Percentiles rank a stretch among this genome's conserved stretches.
phyloP scores from a whole-genome alignment of 2,797 vertebrate species.

The Podargus strigoides region DNA sequence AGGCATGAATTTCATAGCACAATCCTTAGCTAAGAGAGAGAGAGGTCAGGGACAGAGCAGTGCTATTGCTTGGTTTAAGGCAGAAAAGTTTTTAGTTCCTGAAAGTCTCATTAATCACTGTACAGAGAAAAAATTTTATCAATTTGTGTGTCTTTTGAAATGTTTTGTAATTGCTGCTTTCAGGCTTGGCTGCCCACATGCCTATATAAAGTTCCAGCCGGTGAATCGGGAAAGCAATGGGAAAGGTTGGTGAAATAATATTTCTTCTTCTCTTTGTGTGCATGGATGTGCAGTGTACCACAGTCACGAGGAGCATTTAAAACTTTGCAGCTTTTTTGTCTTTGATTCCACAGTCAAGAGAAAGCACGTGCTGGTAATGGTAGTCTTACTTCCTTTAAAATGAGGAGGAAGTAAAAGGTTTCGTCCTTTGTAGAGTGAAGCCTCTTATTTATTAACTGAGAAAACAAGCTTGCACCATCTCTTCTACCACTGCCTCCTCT shows the following conservation, averaged over 20 bases:
- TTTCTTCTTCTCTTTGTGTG: neutral
- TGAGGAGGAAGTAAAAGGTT: neutral
- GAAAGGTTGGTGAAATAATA: slow-evolving; percentile 75
- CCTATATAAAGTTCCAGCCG: slow-evolving; percentile 84
- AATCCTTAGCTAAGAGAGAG: neutral
- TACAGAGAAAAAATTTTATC: neutral
- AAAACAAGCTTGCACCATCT: neutral
- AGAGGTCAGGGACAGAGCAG: neutral
- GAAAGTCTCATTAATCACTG: neutral
- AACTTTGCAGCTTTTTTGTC: neutral
- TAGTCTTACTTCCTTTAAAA: neutral
- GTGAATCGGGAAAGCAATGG: slow-evolving; percentile 81
- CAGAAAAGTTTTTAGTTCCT: neutral
- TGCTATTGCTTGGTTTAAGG: neutral
- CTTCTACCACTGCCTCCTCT: neutral
- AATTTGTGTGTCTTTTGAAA: neutral
- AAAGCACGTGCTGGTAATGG: neutral
- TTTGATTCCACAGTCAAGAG: neutral
- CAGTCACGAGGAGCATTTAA: neutral
- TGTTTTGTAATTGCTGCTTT: slow-evolving; percentile 24
- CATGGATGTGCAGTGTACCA: neutral
- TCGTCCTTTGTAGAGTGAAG: neutral
- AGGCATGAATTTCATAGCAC: neutral
- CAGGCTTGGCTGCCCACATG: slow-evolving; percentile 78
- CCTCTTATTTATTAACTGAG: neutral